These are phyloP conservation scores for Lithophane socia DNA, from an alignment of 2,888 invertebrate species.

Conservation along the genomic window DNA sequence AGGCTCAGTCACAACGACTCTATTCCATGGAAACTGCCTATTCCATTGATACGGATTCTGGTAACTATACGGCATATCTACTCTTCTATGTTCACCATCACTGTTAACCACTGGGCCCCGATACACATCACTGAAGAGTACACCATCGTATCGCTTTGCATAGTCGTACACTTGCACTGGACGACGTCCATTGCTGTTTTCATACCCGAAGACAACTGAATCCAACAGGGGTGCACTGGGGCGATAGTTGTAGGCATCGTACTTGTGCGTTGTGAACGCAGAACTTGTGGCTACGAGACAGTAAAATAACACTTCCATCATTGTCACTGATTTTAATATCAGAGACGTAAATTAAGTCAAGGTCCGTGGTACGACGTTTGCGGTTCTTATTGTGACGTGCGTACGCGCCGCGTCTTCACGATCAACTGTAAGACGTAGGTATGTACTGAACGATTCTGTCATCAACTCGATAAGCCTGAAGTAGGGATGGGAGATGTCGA, in stretches of 20 bases:
- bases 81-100: constrained; percentile 5
- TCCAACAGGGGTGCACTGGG: neutral
- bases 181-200: constrained; percentile 35
- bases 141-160: constrained; percentile 13
- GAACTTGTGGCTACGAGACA: constrained; percentile 29
- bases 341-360: neutral
- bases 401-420: constrained; percentile 36
- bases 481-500: constrained; percentile 31
- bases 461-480: constrained; percentile 7
- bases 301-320: constrained; percentile 46
- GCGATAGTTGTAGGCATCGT: constrained; percentile 33
- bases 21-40: constrained; percentile 20
- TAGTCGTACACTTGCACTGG: constrained; percentile 32
- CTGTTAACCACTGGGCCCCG: constrained; percentile 4
- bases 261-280: constrained; percentile 44
- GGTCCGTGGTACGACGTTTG: neutral
- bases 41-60: constrained; percentile 29
- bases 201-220: neutral
- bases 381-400: constrained; percentile 29
- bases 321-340: constrained; percentile 35
- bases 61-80: constrained; percentile 19
- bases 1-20: constrained; percentile 27
- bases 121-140: constrained; percentile 44
- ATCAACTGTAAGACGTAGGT: constrained; percentile 49
- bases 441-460: constrained; percentile 15